Conservation (phyloP, 2,113 vertebrate genomes). For the Rhynchomys soricoides region DNA sequence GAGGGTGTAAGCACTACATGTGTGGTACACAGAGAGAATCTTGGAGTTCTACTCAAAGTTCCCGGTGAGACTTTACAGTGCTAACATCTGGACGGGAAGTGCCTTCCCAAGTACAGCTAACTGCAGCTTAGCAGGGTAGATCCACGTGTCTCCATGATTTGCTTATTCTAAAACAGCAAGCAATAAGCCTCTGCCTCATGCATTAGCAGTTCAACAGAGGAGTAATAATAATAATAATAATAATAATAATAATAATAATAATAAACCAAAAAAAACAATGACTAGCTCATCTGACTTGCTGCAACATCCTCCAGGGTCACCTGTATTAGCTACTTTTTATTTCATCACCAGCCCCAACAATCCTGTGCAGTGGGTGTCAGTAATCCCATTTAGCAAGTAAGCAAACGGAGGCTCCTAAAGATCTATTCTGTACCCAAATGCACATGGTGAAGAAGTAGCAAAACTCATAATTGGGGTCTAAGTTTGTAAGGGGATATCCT, state of each 20-base stretch:
- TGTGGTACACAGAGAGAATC: not conserved
- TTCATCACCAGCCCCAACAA: not conserved
- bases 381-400: not conserved
- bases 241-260: too few species aligned
- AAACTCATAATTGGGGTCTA: not conserved
- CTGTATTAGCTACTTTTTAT: not conserved
- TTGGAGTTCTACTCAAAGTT: not conserved
- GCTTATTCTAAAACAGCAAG: not conserved
- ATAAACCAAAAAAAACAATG: not conserved
- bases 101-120: not conserved
- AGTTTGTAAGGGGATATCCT: constrained; percentile 19
- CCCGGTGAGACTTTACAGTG: not conserved
- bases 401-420: not conserved
- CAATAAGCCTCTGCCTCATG: not conserved
- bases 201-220: not conserved
- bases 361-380: not conserved
- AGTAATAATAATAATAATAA: not conserved
- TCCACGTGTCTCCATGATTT: not conserved
- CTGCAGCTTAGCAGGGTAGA: not conserved
- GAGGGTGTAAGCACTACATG: not conserved
- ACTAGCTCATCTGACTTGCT: not conserved
- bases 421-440: not conserved
- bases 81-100: not conserved
- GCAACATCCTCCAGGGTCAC: not conserved
- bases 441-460: not conserved